A percentile compares a stretch with the other conserved stretches of the same genome.
phyloP scores from a whole-genome alignment of 1,140 invertebrate genomes.

The Bactericera cockerelli region DNA sequence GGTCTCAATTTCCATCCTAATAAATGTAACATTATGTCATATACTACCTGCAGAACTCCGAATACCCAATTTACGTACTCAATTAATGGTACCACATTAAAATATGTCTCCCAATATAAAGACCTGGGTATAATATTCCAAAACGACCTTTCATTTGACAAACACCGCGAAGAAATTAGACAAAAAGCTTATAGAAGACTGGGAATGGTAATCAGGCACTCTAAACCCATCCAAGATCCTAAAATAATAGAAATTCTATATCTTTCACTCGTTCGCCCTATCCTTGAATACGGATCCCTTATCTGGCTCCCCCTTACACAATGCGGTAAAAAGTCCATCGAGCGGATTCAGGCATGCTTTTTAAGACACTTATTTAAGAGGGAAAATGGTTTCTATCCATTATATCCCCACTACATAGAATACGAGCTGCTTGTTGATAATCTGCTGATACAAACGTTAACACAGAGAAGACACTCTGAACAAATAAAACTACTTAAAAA shows the following conservation, averaged over 20 bases:
- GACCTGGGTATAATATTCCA: neutral
- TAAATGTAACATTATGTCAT: neutral
- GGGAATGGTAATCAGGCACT: neutral
- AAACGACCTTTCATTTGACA: neutral
- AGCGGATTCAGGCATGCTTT: neutral
- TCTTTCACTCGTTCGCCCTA: constrained; percentile 5
- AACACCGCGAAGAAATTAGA: neutral
- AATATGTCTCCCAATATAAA: neutral
- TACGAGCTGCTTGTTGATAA: too few relatives aligned
- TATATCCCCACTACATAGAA: too few relatives aligned
- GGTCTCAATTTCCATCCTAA: neutral
- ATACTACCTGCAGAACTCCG: neutral
- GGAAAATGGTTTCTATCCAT: neutral
- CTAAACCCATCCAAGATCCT: neutral
- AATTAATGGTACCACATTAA: neutral
- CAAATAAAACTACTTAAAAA: neutral
- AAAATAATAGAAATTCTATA: neutral
- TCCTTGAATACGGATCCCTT: constrained; percentile 12
- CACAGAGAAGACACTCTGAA: neutral
- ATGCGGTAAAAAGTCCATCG: constrained; percentile 1
- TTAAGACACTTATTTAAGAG: neutral
- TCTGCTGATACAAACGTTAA: too few relatives aligned
- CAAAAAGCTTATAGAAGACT: neutral
- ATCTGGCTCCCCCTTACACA: constrained; percentile 7
- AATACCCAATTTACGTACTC: neutral